A percentile compares a stretch with the other conserved stretches of the same genome.
These are phyloP conservation scores for Montipora efflorescens DNA, from an alignment of 64 coral and sea anemone genomes.

Conservation along the genomic window DNA sequence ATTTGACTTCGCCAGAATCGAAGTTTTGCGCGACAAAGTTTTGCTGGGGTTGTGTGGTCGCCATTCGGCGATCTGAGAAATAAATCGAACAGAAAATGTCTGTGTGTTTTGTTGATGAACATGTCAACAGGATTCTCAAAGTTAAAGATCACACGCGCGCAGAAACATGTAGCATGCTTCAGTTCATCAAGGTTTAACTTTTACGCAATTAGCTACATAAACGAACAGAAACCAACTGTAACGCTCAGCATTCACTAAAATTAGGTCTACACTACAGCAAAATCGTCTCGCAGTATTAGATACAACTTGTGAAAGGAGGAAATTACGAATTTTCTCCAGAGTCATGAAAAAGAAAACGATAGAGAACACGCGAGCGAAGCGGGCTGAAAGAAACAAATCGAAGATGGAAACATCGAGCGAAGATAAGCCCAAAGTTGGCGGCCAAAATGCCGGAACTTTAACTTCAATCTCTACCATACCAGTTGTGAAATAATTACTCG, in stretches of 20 bases:
- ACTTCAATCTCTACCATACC: constrained; percentile 54
- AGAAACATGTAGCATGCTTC: neutral
- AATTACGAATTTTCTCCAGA: neutral
- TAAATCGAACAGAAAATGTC: constrained; percentile 65
- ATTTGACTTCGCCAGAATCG: constrained; percentile 59
- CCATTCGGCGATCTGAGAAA: constrained; percentile 89
- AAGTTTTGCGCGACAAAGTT: constrained; percentile 70
- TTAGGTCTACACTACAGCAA: constrained; percentile 8
- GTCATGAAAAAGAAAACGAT: constrained; percentile 30
- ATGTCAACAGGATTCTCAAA: constrained; percentile 56
- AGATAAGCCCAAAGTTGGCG: neutral
- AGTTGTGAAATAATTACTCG: constrained; percentile 78
- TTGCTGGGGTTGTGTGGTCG: constrained; percentile 86
- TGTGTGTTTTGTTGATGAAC: constrained; percentile 63
- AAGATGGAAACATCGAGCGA: constrained; percentile 25
- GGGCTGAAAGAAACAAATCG: constrained; percentile 53
- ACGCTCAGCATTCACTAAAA: neutral
- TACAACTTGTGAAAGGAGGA: neutral
- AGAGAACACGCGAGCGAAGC: constrained; percentile 32
- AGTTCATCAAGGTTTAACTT: constrained; percentile 19
- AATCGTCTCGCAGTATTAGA: neutral
- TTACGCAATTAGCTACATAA: neutral
- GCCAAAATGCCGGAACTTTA: neutral
- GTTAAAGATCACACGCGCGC: constrained; percentile 36
- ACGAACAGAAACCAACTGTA: neutral